Base-by-base conservation (phyloP, 1,140 invertebrate genomes). In the Atta texana region DNA sequence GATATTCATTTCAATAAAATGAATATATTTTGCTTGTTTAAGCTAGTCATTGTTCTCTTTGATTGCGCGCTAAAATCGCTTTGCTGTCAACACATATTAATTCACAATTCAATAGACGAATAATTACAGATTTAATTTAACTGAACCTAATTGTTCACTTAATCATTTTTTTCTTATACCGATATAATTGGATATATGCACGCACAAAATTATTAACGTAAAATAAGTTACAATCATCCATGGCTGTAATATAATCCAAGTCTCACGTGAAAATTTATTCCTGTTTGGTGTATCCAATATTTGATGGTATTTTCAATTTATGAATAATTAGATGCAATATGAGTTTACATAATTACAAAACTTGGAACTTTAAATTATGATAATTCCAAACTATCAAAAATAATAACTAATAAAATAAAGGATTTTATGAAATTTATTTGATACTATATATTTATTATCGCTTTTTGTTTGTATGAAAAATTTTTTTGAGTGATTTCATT, bases 31-130 rank as follows among this genome's bases (percentile, higher is more conserved):
- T 5, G 8, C 5, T 34, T 53, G 12, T 39, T 74, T 81, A 64
- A 55, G 74, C 88, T 72, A 87, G 69, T 80, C 71, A 82, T 90
- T 90, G 14, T 68, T 80, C 31, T 31, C 77, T 68, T 80, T 80
- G 49, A 80, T 80, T 31, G 14, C 3, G 61, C 34, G 2, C 5
- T 5, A 76, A 53, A 66, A 78, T 51, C 1, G 12, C 39, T 53
- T 59, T 82, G 31, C 12, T 82, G 51, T 12, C n/a, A 44, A 28
- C 12, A 24, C 31, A 81, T 71, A 72, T 72, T 72, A 72, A 82
- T 72, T 1, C 2, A n/a, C 31, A 66, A 71, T 49, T 81, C 24
- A 82, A n/a, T 59, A 3, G 24, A 49, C 18, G 44, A 16, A 77
- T 59, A 59, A 49, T 57, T 71, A 44, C 24, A 59, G 5, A 5